phyloP scores from a whole-genome alignment of 53 echinoderm and acorn worm genomes.

The Echinarachnius parma region DNA sequence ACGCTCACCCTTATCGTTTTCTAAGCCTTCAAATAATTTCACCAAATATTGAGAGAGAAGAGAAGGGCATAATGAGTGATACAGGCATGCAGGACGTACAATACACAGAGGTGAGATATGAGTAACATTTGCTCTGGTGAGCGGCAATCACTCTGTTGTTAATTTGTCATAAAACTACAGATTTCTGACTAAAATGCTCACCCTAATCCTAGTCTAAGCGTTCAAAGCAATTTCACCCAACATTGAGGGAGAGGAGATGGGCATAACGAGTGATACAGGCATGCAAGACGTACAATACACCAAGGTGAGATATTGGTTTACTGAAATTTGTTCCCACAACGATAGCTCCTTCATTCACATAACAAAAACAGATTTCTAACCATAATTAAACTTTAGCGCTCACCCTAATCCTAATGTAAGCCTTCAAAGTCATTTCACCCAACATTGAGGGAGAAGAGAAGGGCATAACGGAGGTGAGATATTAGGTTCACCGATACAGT shows the following conservation, averaged over 20 bases:
- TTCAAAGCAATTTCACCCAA: slow-evolving; percentile 80
- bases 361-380: no score
- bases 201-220: no score
- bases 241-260: slow-evolving; percentile 75
- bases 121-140: not conserved
- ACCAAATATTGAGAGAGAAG: slow-evolving; percentile 86
- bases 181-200: no score
- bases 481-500: no score
- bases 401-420: no score
- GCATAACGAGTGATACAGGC: slow-evolving; percentile 75
- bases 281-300: slow-evolving; percentile 85
- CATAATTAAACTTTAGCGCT: no score
- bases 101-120: slow-evolving; percentile 82
- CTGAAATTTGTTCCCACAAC: no score
- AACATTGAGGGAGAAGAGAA: slow-evolving; percentile 82
- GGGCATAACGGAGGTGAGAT: slow-evolving; percentile 77
- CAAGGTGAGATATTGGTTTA: slow-evolving; percentile 69
- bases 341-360: no score
- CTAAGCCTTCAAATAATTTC: slow-evolving; percentile 80
- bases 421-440: slow-evolving; percentile 72
- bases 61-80: slow-evolving; percentile 88
- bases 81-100: slow-evolving; percentile 93
- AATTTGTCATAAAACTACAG: no score
- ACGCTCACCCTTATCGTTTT: no score
- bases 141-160: no score